Evolutionary conservation across 2,797 vertebrate genomes (phyloP), one percentile per base, ranked within the genome.

Genomic region (Astyanax mexicanus): DNA sequence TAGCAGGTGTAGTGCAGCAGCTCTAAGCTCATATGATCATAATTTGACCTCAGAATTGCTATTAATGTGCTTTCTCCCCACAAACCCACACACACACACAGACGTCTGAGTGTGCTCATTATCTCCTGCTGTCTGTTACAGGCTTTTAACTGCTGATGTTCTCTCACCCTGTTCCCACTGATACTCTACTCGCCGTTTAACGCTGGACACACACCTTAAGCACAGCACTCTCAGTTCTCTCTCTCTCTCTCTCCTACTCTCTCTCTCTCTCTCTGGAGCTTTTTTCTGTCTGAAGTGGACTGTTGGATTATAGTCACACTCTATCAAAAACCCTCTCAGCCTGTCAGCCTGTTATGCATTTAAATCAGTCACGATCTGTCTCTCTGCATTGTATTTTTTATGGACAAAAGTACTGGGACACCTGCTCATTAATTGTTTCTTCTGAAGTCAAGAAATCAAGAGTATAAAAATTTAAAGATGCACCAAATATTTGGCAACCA

Each of bases 291-390:
- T 21, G 45, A 64, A 52, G 45, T 15, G 19, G 8, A 17, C 55
- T 49, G 5, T 58, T 38, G 21, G 86, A 89, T 85, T 82, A 82
- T 84, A 84, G 29, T 5, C 29, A 32, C 29, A 2, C 5, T 32
- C 29, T 32, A 32, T 29, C 29, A 2, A 5, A 32, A 32, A 32
- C 29, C 29, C 5, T 42, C 12, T 42, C 12, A 42, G 40, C 3
- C 37, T n/a, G n/a, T n/a, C 40, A n/a, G n/a, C 13, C 12, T 42
- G 9, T 42, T 10, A 42, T 11, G 40, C 44, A 17, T 45, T 45
- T 11, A 3, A 17, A 32, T 32, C 29, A 32, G 29, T 32, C 29
- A 5, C 29, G 5, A 32, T 2, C 29, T 32, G 29, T 32, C 29
- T n/a, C n/a, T n/a, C n/a, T n/a, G n/a, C n/a, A n/a, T n/a, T n/a